Evolutionary conservation across 2,113 vertebrate genomes (phyloP).

Genomic region (Pycnonotus jocosus): DNA sequence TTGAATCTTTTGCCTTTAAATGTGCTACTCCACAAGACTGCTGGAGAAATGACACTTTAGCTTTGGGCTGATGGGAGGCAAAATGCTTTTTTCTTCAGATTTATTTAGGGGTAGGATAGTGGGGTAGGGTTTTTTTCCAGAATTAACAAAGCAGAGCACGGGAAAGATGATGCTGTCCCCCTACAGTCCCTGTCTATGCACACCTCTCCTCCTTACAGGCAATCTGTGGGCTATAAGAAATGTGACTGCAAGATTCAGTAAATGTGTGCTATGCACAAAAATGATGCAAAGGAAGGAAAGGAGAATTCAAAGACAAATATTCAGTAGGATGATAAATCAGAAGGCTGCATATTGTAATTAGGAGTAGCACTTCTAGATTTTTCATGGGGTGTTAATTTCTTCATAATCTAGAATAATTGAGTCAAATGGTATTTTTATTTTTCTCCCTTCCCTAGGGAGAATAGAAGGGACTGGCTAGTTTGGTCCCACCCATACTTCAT

Average conservation of each 20-base stretch:
- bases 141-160: not conserved
- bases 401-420: slow-evolving; percentile 19
- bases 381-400: slow-evolving; percentile 32
- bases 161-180: not conserved
- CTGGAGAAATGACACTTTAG: not conserved
- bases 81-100: not conserved
- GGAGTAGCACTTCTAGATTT: not conserved
- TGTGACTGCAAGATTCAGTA: not conserved
- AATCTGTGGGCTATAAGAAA: not conserved
- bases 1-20: not conserved
- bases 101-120: not conserved
- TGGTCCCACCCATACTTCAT: slow-evolving; percentile 18
- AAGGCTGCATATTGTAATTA: not conserved
- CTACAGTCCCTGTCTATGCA: not conserved
- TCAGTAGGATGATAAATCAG: not conserved
- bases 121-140: not conserved
- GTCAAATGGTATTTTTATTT: not conserved
- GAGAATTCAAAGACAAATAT: slow-evolving; percentile 45
- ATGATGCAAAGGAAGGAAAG: not conserved
- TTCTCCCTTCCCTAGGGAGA: not conserved
- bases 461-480: not conserved
- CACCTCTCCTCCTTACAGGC: not conserved
- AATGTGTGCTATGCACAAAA: not conserved
- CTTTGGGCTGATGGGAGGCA: not conserved
- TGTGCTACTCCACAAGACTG: not conserved